phyloP scores from a whole-genome alignment of 1,140 invertebrate genomes.

The Hydropsyche tenuis region DNA sequence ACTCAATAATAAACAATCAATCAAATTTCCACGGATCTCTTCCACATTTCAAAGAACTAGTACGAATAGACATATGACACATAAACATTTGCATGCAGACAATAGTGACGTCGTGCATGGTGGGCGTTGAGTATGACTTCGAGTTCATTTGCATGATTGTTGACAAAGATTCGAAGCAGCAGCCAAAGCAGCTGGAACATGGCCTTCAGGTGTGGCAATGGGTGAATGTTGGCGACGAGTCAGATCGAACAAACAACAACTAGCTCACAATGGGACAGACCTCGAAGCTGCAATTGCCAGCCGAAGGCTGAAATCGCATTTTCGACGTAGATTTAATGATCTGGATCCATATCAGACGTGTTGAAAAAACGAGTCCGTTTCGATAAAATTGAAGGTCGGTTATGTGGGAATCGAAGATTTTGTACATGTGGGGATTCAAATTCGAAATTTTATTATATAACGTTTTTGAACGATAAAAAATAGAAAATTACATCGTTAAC shows the following conservation, averaged over 20 bases:
- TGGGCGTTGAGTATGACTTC: constrained; percentile 3
- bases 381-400: not conserved
- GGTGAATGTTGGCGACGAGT: constrained; percentile 33
- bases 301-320: constrained; percentile 16
- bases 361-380: not conserved
- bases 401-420: too few species aligned
- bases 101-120: not conserved
- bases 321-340: not conserved
- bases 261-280: constrained; percentile 33
- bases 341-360: not conserved
- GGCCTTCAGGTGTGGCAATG: constrained; percentile 24
- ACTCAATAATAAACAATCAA: too few species aligned
- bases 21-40: too few species aligned
- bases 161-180: not conserved
- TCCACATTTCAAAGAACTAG: too few species aligned
- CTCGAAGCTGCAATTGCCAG: constrained; percentile 29
- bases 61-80: too few species aligned
- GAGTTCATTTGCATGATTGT: constrained; percentile 22
- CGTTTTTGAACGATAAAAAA: too few species aligned
- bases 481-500: not conserved
- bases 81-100: not conserved
- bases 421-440: too few species aligned
- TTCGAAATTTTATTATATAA: too few species aligned
- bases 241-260: constrained; percentile 8
- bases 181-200: not conserved